These are phyloP conservation scores for Chydorus sphaericus DNA, from an alignment of 2,888 invertebrate genomes.

Conservation along the genomic window DNA sequence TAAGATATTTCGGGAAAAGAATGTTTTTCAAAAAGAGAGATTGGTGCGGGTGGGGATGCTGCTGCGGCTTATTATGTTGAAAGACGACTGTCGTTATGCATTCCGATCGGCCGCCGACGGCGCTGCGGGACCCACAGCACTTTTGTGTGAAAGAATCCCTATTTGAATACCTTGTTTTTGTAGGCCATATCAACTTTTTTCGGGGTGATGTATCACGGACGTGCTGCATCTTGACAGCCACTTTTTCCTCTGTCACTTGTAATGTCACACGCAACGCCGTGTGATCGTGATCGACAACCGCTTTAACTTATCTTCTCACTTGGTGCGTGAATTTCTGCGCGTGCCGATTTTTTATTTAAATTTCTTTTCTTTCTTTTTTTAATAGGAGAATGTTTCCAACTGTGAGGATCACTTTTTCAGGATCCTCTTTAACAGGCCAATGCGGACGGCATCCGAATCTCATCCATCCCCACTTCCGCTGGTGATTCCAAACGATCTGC, in stretches of 20 bases:
- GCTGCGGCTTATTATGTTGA: no score
- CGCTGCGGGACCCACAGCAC: background rate
- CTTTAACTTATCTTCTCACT: no score
- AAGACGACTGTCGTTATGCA: slow-evolving; percentile 4
- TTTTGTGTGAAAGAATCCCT: no score
- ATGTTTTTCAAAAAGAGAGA: no score
- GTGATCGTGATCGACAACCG: no score
- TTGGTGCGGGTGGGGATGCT: no score
- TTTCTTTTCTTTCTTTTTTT: slow-evolving; percentile 23
- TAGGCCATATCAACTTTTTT: background rate
- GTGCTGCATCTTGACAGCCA: no score
- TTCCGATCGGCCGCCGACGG: background rate
- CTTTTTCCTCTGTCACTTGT: no score
- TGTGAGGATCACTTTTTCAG: slow-evolving; percentile 52
- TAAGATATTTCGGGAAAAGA: no score
- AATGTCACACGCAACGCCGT: no score
- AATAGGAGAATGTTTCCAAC: slow-evolving; percentile 71
- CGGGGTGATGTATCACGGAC: no score
- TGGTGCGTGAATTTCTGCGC: background rate
- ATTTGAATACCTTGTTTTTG: no score
- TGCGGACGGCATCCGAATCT: background rate
- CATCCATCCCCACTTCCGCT: background rate
- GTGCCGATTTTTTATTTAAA: background rate
- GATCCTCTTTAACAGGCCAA: background rate
- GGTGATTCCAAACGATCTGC: background rate